A percentile compares a stretch with the other conserved stretches of the same genome.
phyloP scores from a whole-genome alignment of 30 jellyfish, hydroid and myxozoan species.

The Aurelia aurita complex sp. Pacific region DNA sequence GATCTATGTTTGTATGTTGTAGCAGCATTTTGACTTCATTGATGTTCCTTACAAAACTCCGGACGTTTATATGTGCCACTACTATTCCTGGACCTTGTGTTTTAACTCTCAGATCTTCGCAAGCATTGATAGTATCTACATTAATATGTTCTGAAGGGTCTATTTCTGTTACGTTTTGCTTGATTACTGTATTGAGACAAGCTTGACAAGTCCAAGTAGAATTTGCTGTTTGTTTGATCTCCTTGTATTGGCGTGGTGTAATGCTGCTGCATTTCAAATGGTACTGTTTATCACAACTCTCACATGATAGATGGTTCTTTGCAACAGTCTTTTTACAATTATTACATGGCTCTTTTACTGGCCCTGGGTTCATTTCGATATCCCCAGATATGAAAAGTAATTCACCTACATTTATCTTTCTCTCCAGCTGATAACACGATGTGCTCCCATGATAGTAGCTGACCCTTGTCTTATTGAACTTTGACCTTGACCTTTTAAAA shows the following conservation, averaged over 20 bases:
- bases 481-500: constrained; percentile 19
- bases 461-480: not conserved
- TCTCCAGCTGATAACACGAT: not conserved
- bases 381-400: not conserved
- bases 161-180: not conserved
- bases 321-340: constrained; percentile 28
- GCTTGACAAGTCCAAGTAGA: constrained; percentile 33
- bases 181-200: constrained; percentile 4
- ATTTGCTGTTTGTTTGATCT: constrained; percentile 4
- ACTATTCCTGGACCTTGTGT: not conserved
- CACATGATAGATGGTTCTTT: constrained; percentile 32
- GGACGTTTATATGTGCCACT: constrained; percentile 21
- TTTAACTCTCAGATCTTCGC: not conserved
- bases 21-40: no score
- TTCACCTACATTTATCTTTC: constrained; percentile 7
- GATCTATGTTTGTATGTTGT: no score
- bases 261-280: constrained; percentile 13
- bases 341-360: constrained; percentile 18
- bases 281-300: constrained; percentile 35
- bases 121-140: not conserved
- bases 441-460: constrained; percentile 17
- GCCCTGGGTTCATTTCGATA: constrained; percentile 23
- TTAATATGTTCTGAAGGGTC: not conserved
- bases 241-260: no score
- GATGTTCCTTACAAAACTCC: not conserved